Base-by-base conservation (phyloP, 2,888 invertebrate species). In the Mythimna ferrago region DNA sequence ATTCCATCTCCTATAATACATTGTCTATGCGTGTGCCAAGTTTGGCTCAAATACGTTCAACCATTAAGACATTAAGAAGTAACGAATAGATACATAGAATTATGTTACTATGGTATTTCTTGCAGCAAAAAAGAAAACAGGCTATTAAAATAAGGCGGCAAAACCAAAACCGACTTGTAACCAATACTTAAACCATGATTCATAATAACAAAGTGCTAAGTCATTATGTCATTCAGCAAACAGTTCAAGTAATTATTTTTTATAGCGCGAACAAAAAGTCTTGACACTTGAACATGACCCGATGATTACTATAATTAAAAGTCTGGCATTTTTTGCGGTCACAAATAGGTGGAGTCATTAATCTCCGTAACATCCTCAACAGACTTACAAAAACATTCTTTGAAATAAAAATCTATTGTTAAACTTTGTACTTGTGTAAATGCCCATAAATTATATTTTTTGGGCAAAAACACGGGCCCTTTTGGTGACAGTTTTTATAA, bases 321-420 rank as follows among this genome's bases (percentile, higher is more conserved):
- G 48, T 78, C 73, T 72, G 63, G 19, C n/a, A 56, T 44, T 78
- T 79, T 82, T 78, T 82, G 67, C 19, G 35, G 35, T 26, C 57
- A 54, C 38, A 57, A 64, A 60, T 66, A 44, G 21, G 35, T 58
- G 54, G 32, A 60, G n/a, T 7, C 44, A 73, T 79, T 80, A 75
- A 83, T 83, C 76, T 64, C 65, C 53, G 56, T 63, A 53, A 53
- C 44, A 82, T 72, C 48, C 75, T 62, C 54, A 14, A 66, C 80
- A 44, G 67, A 66, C 53, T 51, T 44, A 48, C 9, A 83, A 83
- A 73, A 78, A 80, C 48, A 51, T 54, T 67, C 61, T 80, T 68
- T 48, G n/a, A 56, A 51, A 78, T 63, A 35, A 67, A 65, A 65
- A 67, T 58, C 41, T 71, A 66, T 82, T 63, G 78, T 51, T 58